Evolutionary conservation across 2,888 invertebrate species (phyloP).

Genomic region (Tetragonula carbonaria): DNA sequence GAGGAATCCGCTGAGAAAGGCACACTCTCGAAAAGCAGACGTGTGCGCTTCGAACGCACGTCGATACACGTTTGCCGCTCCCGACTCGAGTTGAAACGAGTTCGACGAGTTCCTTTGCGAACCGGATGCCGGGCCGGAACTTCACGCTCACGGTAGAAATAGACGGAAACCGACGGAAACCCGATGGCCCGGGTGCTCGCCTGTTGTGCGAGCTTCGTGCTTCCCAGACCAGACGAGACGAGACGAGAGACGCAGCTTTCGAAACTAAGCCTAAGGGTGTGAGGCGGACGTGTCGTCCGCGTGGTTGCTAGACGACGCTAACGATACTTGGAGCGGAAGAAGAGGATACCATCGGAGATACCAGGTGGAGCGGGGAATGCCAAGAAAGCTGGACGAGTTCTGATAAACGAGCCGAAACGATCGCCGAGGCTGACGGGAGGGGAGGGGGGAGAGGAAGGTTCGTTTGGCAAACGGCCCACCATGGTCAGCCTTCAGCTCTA

Average conservation of each 20-base stretch:
- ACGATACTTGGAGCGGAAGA: constrained; percentile 55
- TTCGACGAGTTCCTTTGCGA: constrained; percentile 64
- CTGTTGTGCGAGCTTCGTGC: constrained; percentile 29
- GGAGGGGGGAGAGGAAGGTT: constrained; percentile 34
- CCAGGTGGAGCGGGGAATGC: constrained; percentile 11
- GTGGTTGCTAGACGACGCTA: constrained; percentile 59
- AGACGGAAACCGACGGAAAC: constrained; percentile 20
- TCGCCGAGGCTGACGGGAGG: constrained; percentile 31
- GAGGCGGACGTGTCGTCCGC: constrained; percentile 67
- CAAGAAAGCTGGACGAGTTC: constrained; percentile 31
- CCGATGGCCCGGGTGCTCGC: constrained; percentile 22
- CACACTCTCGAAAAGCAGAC: not conserved
- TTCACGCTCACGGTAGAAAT: constrained; percentile 24
- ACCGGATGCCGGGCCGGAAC: constrained; percentile 33
- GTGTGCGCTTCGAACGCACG: constrained; percentile 42
- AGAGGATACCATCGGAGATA: not conserved
- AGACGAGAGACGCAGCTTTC: constrained; percentile 5
- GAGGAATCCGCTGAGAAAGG: not conserved
- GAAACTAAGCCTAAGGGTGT: constrained; percentile 66
- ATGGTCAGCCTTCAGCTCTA: constrained; percentile 42
- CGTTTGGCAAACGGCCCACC: constrained; percentile 63
- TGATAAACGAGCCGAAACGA: constrained; percentile 56
- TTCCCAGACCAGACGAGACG: constrained; percentile 28
- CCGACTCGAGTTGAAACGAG: constrained; percentile 68
- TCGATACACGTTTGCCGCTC: constrained; percentile 74